Base-by-base conservation (phyloP, 2,888 invertebrate genomes). In the Scaptomyza caliginosa region DNA sequence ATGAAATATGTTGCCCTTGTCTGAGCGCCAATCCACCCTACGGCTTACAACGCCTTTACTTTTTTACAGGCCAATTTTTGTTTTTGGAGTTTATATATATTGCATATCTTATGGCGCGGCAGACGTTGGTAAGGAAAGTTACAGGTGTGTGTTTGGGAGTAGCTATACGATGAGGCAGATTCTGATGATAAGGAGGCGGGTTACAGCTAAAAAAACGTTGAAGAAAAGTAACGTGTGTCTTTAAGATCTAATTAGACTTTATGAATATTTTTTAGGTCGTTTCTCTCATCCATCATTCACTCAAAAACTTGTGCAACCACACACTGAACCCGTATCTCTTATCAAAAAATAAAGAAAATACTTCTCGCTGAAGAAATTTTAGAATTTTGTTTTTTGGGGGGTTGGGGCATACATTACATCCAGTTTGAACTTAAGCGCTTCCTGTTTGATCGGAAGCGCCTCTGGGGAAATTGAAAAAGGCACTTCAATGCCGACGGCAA, bases 361-460 rank as follows among this genome's bases (percentile, higher is more conserved):
- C 17, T 39, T 38, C 40, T 21, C 11, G 6, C n/a, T 64, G 60
- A 55, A 60, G 38, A 45, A 19, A 34, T 52, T 34, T 34, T 8
- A 10, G 26, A 26, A 5, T 13, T 13, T 52, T 60, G 13, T 16
- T 54, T 60, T 56, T 11, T 34, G 40, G 43, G 46, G 46, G 24
- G 6, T 6, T 24, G 11, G 13, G 74, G 60, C 70, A 70, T 66
- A 68, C 63, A 66, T 64, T 66, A 77, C 71, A 34, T 78, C 66
- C 76, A 74, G 79, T 76, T 87, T 83, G 83, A 83, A 87, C 83
- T 89, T 90, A 90, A 90, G 90, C 88, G 88, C 89, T 89, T 90
- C 90, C 90, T 90, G 88, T 89, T 91, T 91, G 88, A 90, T 91
- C 89, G 89, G 88, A 86, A 89, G 83, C 79, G 80, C 90, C 89